Evolutionary conservation across 1,140 invertebrate genomes (phyloP).

Genomic region (Drosophila burlai): DNA sequence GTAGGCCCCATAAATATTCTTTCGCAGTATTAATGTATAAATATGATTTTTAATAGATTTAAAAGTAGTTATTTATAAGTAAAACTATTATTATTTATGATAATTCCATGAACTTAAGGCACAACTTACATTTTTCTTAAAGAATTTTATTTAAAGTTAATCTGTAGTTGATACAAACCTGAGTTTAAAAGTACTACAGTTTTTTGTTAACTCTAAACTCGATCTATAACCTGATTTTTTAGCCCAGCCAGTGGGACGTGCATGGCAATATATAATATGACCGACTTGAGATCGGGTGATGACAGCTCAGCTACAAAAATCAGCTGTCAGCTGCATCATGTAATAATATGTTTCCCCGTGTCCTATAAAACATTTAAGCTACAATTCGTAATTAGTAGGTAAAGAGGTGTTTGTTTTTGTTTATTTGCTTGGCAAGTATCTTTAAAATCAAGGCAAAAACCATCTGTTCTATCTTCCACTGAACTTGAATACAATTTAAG

Average conservation of each 20-base stretch:
- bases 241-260: neutral
- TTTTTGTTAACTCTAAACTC: neutral
- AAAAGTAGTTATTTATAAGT: neutral
- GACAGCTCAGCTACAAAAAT: constrained; percentile 12
- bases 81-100: neutral
- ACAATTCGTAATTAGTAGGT: neutral
- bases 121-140: neutral
- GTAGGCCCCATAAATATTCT: neutral
- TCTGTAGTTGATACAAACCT: no score
- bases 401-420: neutral
- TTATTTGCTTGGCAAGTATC: no score
- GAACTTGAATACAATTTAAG: constrained; percentile 5
- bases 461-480: constrained; percentile 1
- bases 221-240: constrained; percentile 3
- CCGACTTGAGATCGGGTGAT: constrained; percentile 5
- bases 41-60: neutral
- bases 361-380: no score
- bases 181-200: no score
- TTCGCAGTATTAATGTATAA: no score
- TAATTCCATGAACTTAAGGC: neutral
- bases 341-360: neutral
- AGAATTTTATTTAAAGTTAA: neutral
- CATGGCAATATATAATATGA: neutral
- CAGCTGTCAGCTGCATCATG: constrained; percentile 18
- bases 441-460: neutral